Percentiles rank a stretch among this genome's conserved stretches.
These are phyloP conservation scores for Tenthredo livida DNA, from an alignment of 2,888 invertebrate species.

Conservation along the genomic window DNA sequence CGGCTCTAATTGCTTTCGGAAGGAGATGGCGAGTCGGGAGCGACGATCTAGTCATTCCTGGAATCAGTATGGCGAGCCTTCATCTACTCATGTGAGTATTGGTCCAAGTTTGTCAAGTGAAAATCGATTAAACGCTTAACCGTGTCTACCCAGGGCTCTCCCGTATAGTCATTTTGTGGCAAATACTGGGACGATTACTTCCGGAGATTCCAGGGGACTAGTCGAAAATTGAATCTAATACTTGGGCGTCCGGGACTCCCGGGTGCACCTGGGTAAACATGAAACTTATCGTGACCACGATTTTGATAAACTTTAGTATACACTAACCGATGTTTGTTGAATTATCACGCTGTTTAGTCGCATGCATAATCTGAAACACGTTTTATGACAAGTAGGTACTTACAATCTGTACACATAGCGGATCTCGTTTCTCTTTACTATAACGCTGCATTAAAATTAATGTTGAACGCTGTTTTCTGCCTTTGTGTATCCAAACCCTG, in stretches of 20 bases:
- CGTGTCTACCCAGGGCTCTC: background rate
- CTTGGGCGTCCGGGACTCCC: background rate
- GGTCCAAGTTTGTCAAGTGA: background rate
- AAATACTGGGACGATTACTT: slow-evolving; percentile 28
- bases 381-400: slow-evolving; percentile 11
- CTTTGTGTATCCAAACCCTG: background rate
- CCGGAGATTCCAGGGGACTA: slow-evolving; percentile 23
- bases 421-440: background rate
- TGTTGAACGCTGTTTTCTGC: background rate
- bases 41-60: slow-evolving; percentile 92
- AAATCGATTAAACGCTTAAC: slow-evolving; percentile 18
- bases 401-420: background rate
- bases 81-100: slow-evolving; percentile 87
- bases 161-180: slow-evolving; percentile 3
- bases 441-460: slow-evolving; percentile 10
- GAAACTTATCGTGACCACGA: background rate
- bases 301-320: slow-evolving; percentile 4
- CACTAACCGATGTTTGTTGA: background rate
- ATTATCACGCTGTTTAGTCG: background rate
- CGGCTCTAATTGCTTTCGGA: slow-evolving; percentile 89
- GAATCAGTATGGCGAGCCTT: slow-evolving; percentile 84
- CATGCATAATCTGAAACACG: background rate
- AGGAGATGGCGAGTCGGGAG: slow-evolving; percentile 92
- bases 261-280: slow-evolving; percentile 7
- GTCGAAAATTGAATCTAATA: slow-evolving; percentile 29